phyloP scores from a whole-genome alignment of 2,797 vertebrate genomes.

The Malacoraja senta region DNA sequence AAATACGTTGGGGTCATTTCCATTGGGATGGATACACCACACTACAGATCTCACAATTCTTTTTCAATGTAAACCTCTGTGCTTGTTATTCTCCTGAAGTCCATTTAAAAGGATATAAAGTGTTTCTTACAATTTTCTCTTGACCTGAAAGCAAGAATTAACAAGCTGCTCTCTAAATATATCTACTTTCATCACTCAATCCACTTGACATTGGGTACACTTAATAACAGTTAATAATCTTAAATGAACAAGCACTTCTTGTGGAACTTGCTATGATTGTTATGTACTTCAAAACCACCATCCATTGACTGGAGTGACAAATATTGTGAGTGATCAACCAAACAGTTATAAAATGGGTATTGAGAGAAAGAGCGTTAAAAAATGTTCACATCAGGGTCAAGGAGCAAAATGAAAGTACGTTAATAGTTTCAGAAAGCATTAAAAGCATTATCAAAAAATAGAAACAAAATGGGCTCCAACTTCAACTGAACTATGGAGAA shows the following conservation, averaged over 20 bases:
- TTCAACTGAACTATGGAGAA: neutral
- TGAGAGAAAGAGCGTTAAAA: neutral
- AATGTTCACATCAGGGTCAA: neutral
- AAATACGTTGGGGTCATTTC: neutral
- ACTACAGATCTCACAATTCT: neutral
- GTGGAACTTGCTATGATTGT: neutral
- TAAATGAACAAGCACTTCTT: neutral
- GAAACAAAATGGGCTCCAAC: neutral
- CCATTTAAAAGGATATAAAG: neutral
- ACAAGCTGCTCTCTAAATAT: neutral
- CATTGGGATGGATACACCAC: neutral
- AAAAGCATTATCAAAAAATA: neutral
- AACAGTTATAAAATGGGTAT: neutral
- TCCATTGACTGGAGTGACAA: neutral
- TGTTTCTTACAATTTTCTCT: neutral
- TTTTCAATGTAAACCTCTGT: neutral
- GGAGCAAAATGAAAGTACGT: neutral
- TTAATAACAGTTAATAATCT: neutral
- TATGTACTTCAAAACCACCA: neutral
- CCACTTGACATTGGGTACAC: neutral
- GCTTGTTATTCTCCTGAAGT: neutral
- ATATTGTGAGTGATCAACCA: too few relatives aligned
- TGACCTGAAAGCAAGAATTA: neutral
- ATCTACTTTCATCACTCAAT: neutral
- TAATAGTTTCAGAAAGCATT: neutral